Evolutionary conservation across 1,140 invertebrate genomes (phyloP).

Genomic region (Lordiphosa collinella): DNA sequence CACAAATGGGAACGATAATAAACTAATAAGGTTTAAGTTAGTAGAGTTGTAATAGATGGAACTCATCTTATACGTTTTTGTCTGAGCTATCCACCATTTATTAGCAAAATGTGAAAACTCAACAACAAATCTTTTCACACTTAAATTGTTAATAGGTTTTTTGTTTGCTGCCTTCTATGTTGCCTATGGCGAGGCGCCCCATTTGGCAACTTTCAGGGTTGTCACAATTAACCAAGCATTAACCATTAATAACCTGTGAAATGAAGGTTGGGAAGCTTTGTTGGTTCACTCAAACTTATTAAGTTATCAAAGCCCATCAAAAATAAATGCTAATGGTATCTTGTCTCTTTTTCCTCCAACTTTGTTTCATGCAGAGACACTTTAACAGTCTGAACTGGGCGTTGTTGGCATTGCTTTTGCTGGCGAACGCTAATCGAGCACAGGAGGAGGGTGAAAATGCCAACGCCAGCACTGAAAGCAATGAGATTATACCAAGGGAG

Average conservation of each 20-base stretch:
- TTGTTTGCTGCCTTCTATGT: neutral
- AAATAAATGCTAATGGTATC: slow-evolving; percentile 5
- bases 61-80: too few species aligned
- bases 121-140: too few species aligned
- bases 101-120: too few species aligned
- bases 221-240: slow-evolving; percentile 20
- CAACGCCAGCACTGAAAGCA: slow-evolving; percentile 77
- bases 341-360: slow-evolving; percentile 3
- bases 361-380: slow-evolving; percentile 43
- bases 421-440: slow-evolving; percentile 20
- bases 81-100: too few species aligned
- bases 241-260: slow-evolving; percentile 16
- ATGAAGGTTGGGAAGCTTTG: neutral
- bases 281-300: slow-evolving; percentile 28
- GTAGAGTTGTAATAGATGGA: too few species aligned
- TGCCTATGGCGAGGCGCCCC: neutral
- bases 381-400: slow-evolving; percentile 56
- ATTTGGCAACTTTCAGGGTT: slow-evolving; percentile 22
- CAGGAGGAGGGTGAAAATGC: slow-evolving; percentile 73
- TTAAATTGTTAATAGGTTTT: too few species aligned
- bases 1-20: too few species aligned
- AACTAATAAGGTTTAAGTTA: too few species aligned
- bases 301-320: slow-evolving; percentile 44
- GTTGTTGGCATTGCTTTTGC: slow-evolving; percentile 43
- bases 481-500: slow-evolving; percentile 80